Evolutionary conservation across 2,113 vertebrate species (phyloP).

Genomic region (Marmota monax): DNA sequence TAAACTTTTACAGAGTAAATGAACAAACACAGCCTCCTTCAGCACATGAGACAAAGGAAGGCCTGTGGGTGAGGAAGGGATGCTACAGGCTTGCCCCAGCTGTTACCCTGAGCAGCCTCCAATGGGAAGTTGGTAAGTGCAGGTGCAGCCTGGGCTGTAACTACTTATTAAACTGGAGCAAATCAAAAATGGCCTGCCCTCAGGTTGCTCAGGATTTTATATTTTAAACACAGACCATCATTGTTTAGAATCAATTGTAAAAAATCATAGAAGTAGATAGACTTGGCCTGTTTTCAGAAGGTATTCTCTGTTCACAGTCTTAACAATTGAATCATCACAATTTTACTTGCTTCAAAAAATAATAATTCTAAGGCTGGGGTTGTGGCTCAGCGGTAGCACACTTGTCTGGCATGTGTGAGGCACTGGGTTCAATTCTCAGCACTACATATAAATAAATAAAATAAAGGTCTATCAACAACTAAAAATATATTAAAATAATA

Average conservation of each 20-base stretch:
- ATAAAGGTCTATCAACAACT: too few species aligned
- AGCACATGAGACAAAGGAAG: background rate
- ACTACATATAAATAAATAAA: too few species aligned
- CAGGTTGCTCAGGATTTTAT: background rate
- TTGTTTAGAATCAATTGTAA: constrained; percentile 7
- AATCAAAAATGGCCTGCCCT: background rate
- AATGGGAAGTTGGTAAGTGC: too few species aligned
- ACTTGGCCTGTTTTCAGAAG: background rate
- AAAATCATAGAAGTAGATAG: background rate
- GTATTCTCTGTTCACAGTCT: background rate
- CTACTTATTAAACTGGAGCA: background rate
- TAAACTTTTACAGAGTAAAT: constrained; percentile 48
- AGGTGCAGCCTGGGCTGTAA: background rate
- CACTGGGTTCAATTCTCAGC: too few species aligned
- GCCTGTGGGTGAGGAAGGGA: background rate
- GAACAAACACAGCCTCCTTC: background rate
- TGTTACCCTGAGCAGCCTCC: background rate
- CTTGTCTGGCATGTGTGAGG: too few species aligned
- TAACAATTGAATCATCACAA: background rate
- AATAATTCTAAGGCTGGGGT: background rate
- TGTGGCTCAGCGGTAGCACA: too few species aligned
- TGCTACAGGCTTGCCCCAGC: background rate
- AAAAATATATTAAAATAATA: too few species aligned
- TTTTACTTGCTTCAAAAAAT: background rate
- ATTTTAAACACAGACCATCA: constrained; percentile 37